Base-by-base conservation (phyloP, 2,888 invertebrate species). In the Malthinus flaveolus region DNA sequence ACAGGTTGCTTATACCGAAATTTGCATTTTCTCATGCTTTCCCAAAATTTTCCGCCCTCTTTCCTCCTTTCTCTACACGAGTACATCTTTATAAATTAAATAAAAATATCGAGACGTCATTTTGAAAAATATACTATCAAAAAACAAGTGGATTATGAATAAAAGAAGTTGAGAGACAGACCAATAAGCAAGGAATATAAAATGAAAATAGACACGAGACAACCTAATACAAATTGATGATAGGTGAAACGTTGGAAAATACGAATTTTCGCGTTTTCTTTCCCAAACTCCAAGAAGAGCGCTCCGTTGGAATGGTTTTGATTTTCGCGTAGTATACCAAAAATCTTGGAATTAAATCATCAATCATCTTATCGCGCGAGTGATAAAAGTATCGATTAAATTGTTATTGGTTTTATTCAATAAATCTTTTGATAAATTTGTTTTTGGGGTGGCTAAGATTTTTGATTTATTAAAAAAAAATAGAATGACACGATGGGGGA, bases 141-240 rank as follows among this genome's bases (percentile, higher is more conserved):
- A 23, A 42, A 42, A 42, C n/a, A 42, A 39, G 39, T 42, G 39
- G 39, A 42, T 42, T 42, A 42, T 42, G 39, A 42, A 23, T 23
- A 23, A 23, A 23, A 23, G 13, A 42, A 15, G 10, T 15, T 13
- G 9, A 42, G 39, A 15, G 39, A 42, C 39, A 42, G 23, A 42
- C 39, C 39, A 42, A 42, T 42, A 42, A 42, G 15, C 15, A 42
- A 42, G 23, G 23, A 42, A 42, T 11, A 42, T 42, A 42, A 42
- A 42, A 42, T 42, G 39, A 23, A 42, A 42, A 42, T 42, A 42
- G 39, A 42, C 39, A 42, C 39, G 39, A 42, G 39, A 42, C 39
- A 42, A 42, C 39, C 15, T 42, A 42, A 42, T 42, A 42, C 39
- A 42, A 42, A 42, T 42, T 42, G 39, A 42, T 42, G 39, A 42